A percentile compares a stretch with the other conserved stretches of the same genome.
Conservation (phyloP, 2,113 vertebrate species). For the Sphaerodactylus townsendi region DNA sequence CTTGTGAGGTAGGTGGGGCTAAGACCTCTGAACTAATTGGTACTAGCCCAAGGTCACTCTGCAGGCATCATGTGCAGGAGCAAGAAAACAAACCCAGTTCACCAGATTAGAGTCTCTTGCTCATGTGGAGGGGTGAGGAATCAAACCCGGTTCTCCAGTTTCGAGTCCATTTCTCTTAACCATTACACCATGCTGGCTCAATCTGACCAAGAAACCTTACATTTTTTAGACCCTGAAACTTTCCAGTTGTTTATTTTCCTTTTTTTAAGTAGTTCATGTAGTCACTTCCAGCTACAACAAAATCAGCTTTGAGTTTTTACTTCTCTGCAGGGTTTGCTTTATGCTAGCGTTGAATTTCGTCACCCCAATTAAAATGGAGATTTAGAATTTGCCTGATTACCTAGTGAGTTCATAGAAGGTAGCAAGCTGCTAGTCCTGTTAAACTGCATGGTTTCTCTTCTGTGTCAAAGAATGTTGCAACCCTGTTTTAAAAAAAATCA, state of each 20-base stretch:
- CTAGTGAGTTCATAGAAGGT: not conserved
- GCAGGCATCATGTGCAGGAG: too few species aligned
- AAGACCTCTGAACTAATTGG: too few species aligned
- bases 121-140: too few species aligned
- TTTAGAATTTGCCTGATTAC: not conserved
- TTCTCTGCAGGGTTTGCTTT: not conserved
- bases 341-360: not conserved
- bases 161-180: too few species aligned
- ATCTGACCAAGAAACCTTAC: not conserved
- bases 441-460: not conserved
- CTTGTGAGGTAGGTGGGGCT: too few species aligned
- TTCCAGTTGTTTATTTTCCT: not conserved
- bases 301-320: not conserved
- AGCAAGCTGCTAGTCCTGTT: not conserved
- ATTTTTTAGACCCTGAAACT: not conserved
- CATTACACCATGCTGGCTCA: too few species aligned
- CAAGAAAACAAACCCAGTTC: too few species aligned
- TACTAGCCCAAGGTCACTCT: too few species aligned
- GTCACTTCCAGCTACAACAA: rapidly evolving
- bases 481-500: not conserved
- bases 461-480: not conserved
- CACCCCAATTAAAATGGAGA: not conserved
- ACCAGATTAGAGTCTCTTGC: too few species aligned
- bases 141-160: too few species aligned
- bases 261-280: not conserved